A percentile compares a stretch with the other conserved stretches of the same genome.
These are phyloP conservation scores for Copidosoma aretas DNA, from an alignment of 2,888 invertebrate genomes.

Conservation along the genomic window DNA sequence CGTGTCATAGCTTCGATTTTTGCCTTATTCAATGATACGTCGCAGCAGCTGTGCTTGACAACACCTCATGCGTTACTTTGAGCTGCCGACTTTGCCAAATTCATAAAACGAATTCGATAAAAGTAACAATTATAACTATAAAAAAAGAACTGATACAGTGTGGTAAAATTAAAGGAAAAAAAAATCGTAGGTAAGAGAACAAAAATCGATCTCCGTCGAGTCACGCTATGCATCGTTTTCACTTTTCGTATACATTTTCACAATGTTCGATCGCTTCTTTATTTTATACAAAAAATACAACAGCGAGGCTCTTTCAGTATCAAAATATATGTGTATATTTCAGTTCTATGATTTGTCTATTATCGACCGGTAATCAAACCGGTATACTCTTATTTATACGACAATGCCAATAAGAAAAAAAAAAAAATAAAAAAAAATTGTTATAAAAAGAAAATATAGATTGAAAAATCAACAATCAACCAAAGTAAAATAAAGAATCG, in stretches of 20 bases:
- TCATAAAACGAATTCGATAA: slow-evolving; percentile 34
- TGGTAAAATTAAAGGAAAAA: slow-evolving; percentile 22
- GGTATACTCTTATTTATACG: not conserved
- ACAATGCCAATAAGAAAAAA: slow-evolving; percentile 23
- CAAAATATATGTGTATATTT: slow-evolving; percentile 34
- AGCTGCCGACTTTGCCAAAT: slow-evolving; percentile 32
- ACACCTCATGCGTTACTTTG: slow-evolving; percentile 2
- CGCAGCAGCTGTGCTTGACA: slow-evolving; percentile 12
- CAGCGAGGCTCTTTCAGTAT: slow-evolving; percentile 37
- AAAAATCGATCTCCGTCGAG: slow-evolving; percentile 20
- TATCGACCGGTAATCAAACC: not conserved
- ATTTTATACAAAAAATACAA: slow-evolving; percentile 29
- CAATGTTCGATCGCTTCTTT: slow-evolving; percentile 10
- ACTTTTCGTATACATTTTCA: not conserved
- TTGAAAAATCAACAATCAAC: slow-evolving; percentile 27
- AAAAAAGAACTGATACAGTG: no score
- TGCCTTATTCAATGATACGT: slow-evolving; percentile 4
- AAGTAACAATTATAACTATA: not conserved
- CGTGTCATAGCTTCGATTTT: no score
- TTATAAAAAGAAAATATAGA: slow-evolving; percentile 14
- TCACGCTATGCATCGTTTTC: slow-evolving; percentile 9
- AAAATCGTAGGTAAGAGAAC: no score
- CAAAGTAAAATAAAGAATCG: slow-evolving; percentile 20
- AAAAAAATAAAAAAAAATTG: slow-evolving; percentile 14
- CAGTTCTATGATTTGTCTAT: slow-evolving; percentile 10